These are phyloP conservation scores for Perizoma flavofasciatum DNA, from an alignment of 2,888 invertebrate genomes.

Conservation along the genomic window DNA sequence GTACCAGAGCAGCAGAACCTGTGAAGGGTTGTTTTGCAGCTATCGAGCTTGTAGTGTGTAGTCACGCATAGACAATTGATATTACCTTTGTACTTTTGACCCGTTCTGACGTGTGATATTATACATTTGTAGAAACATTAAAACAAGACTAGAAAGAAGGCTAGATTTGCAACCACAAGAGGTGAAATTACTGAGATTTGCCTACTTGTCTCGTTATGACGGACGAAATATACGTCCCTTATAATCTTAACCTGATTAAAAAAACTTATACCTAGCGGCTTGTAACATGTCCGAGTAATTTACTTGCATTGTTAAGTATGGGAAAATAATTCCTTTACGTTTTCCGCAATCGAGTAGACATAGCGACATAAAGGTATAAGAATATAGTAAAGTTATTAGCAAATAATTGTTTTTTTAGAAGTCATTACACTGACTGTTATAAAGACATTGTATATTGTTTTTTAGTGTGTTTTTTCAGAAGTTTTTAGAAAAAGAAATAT, in stretches of 20 bases:
- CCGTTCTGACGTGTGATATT: conserved; percentile 14
- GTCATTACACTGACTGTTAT: conserved; percentile 3
- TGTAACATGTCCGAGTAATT: too few species aligned
- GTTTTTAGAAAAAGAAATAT: neutral
- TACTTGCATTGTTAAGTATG: too few species aligned
- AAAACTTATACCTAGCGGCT: too few species aligned
- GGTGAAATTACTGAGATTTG: neutral
- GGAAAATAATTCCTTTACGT: neutral
- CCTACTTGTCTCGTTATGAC: neutral
- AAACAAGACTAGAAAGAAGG: neutral
- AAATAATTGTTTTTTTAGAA: neutral
- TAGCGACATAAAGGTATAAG: neutral
- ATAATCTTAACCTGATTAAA: too few species aligned
- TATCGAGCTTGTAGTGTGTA: conserved; percentile 14
- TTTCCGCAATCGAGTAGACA: neutral
- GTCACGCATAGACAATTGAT: conserved; percentile 29
- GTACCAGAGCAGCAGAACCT: conserved; percentile 61
- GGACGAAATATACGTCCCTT: too few species aligned
- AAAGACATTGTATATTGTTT: conserved; percentile 9
- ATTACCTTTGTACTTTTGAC: conserved; percentile 13
- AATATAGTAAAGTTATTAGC: neutral
- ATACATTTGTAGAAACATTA: neutral
- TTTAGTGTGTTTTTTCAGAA: conserved; percentile 13
- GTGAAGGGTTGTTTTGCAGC: conserved; percentile 40
- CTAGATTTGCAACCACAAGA: too few species aligned